Percentiles rank a stretch among this genome's conserved stretches.
phyloP scores from a whole-genome alignment of 2,888 invertebrate genomes.

The Dinocampus coccinellae region DNA sequence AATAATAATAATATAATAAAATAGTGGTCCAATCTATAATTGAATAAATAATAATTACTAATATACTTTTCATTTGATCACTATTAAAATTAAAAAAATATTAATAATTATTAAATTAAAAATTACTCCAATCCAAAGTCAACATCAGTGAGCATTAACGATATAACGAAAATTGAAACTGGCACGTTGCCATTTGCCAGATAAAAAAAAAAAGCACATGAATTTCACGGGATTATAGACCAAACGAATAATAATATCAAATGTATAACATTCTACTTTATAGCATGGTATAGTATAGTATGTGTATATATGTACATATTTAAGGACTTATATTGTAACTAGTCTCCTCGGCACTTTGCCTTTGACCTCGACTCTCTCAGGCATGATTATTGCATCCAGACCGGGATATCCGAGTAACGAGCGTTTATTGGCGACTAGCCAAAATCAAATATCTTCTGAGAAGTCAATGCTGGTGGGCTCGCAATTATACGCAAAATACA shows the following conservation, averaged over 20 bases:
- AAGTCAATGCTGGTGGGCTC: conserved; percentile 14
- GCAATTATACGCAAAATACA: background rate
- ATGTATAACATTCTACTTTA: background rate
- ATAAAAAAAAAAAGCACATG: conserved; percentile 2
- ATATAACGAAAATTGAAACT: conserved; percentile 3
- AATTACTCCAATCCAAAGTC: background rate
- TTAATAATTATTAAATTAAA: no score
- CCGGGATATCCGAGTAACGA: conserved; percentile 34
- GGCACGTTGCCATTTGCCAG: conserved; percentile 8
- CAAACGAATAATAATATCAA: background rate
- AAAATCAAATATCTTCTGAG: conserved; percentile 35
- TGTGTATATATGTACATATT: background rate
- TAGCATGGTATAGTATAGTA: background rate
- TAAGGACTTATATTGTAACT: conserved; percentile 7
- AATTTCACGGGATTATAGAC: conserved; percentile 20
- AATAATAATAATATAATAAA: no score
- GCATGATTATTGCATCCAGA: conserved; percentile 38
- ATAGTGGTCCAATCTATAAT: no score
- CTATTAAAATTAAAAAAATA: conserved; percentile 3
- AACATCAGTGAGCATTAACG: background rate
- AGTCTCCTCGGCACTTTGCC: conserved; percentile 14
- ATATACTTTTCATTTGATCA: background rate
- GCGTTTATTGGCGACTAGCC: conserved; percentile 35
- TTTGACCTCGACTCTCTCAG: conserved; percentile 35
- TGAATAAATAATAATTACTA: background rate